These are phyloP conservation scores for Phataginus tetradactyla DNA, from an alignment of 2,797 vertebrate genomes.

Conservation along the genomic window DNA sequence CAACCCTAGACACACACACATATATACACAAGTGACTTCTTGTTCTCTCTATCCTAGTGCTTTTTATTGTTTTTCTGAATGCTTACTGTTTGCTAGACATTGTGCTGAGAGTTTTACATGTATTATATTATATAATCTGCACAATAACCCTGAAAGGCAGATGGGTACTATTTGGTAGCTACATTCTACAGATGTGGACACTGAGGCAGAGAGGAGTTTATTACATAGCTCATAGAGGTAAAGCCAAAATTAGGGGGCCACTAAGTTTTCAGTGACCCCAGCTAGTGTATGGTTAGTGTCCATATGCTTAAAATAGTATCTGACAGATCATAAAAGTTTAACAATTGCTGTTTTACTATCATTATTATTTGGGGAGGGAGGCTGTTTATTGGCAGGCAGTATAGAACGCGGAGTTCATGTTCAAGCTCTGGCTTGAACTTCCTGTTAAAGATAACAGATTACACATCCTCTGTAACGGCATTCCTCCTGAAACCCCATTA, in stretches of 20 bases:
- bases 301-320: conserved; percentile 29
- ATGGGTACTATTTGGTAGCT: background rate
- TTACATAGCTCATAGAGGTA: background rate
- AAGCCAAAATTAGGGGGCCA: background rate
- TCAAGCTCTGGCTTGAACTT: conserved; percentile 29
- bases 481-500: conserved; percentile 4
- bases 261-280: background rate
- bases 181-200: background rate
- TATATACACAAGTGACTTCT: background rate
- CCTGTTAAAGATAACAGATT: conserved; percentile 2
- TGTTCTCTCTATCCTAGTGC: background rate
- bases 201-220: background rate
- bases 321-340: conserved; percentile 17
- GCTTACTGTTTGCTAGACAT: too few relatives aligned
- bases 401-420: background rate
- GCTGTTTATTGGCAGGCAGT: background rate
- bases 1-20: background rate
- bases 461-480: background rate
- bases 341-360: background rate
- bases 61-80: background rate
- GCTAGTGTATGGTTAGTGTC: background rate
- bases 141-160: background rate
- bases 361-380: background rate
- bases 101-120: background rate
- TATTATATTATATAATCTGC: background rate